Evolutionary conservation across 2,888 invertebrate genomes (phyloP).

Genomic region (Lamellibrachia satsuma): DNA sequence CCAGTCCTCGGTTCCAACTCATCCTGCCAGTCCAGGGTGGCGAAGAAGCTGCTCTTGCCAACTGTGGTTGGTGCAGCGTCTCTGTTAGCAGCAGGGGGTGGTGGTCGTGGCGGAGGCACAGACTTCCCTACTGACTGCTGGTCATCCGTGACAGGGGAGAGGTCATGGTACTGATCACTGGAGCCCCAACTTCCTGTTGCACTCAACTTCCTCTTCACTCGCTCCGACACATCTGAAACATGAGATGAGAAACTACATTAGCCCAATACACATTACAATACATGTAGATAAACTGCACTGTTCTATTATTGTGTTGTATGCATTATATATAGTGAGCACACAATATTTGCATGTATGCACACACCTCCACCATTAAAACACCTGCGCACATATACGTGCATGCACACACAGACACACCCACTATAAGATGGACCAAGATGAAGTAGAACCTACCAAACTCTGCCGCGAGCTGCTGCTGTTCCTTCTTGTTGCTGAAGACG

Average conservation of each 20-base stretch:
- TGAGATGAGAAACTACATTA: background rate
- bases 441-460: constrained; percentile 57
- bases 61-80: constrained; percentile 19
- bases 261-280: background rate
- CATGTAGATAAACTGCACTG: background rate
- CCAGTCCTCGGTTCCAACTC: constrained; percentile 20
- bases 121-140: constrained; percentile 17
- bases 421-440: background rate
- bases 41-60: constrained; percentile 44
- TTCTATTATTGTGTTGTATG: background rate
- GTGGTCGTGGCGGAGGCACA: constrained; percentile 27
- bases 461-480: constrained; percentile 51
- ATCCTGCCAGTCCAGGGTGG: constrained; percentile 51
- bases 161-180: constrained; percentile 45
- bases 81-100: constrained; percentile 25
- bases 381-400: background rate
- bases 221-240: constrained; percentile 53
- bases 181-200: constrained; percentile 45
- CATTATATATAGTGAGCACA: background rate
- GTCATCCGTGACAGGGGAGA: constrained; percentile 40
- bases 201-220: constrained; percentile 48
- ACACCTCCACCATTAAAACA: too few relatives aligned
- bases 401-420: background rate
- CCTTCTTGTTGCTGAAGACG: constrained; percentile 59
- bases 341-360: background rate